phyloP scores from a whole-genome alignment of 2,888 invertebrate species.

The Drosophila dives region DNA sequence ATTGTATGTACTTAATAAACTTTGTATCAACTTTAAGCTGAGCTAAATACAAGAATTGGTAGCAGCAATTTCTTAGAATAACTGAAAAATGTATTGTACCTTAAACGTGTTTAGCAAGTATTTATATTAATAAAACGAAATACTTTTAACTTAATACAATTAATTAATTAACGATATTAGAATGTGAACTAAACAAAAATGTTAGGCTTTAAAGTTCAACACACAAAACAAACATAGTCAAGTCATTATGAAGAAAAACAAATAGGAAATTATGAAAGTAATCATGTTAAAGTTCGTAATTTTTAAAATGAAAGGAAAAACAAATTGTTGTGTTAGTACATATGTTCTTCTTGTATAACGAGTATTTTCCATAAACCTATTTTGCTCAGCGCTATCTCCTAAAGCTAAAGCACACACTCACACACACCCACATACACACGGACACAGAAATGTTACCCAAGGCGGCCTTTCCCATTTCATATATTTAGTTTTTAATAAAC shows the following conservation, averaged over 20 bases:
- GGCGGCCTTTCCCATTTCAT: conserved; percentile 67
- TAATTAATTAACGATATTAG: conserved; percentile 55
- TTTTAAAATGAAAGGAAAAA: conserved; percentile 54
- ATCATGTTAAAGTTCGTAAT: conserved; percentile 64
- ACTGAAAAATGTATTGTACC: conserved; percentile 78
- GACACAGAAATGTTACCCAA: conserved; percentile 38
- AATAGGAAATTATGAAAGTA: conserved; percentile 25
- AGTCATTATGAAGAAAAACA: conserved; percentile 39
- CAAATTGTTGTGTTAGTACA: conserved; percentile 58
- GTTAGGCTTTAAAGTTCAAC: conserved; percentile 75
- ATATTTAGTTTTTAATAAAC: conserved; percentile 1
- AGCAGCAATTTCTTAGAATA: conserved; percentile 79
- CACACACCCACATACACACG: conserved; percentile 15
- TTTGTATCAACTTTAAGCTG: conserved; percentile 81
- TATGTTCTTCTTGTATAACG: conserved; percentile 54
- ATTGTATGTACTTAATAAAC: conserved; percentile 71
- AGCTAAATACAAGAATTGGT: conserved; percentile 70
- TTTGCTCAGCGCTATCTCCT: conserved; percentile 75
- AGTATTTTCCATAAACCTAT: conserved; percentile 56
- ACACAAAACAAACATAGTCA: conserved; percentile 52
- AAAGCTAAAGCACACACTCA: conserved; percentile 49
- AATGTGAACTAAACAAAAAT: conserved; percentile 67
- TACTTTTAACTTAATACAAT: conserved; percentile 64
- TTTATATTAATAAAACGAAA: conserved; percentile 66
- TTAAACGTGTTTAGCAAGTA: conserved; percentile 77